Evolutionary conservation across 1,140 invertebrate species (phyloP).

Genomic region (Drosophila miranda): DNA sequence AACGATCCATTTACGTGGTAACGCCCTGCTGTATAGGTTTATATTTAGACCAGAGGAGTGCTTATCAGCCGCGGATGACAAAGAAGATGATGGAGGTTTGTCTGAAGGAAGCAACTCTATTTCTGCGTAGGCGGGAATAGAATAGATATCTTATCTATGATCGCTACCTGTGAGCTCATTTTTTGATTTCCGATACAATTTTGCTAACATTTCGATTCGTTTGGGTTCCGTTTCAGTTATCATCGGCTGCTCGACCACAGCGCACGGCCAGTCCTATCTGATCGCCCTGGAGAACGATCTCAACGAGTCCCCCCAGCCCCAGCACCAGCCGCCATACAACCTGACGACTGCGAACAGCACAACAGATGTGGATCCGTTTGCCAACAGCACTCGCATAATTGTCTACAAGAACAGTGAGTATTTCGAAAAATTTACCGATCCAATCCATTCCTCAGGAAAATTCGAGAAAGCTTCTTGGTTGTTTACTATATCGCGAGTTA

Average conservation of each 20-base stretch:
- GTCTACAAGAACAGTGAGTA: slow-evolving; percentile 72
- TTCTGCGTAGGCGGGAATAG: slow-evolving; percentile 1
- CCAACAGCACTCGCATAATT: slow-evolving; percentile 63
- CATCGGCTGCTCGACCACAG: slow-evolving; percentile 49
- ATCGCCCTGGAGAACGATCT: slow-evolving; percentile 72
- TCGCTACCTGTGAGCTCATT: slow-evolving; percentile 39
- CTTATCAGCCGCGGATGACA: slow-evolving; percentile 24
- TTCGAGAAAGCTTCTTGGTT: neutral
- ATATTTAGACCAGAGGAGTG: slow-evolving; percentile 16
- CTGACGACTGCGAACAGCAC: slow-evolving; percentile 44
- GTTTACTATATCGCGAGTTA: no score
- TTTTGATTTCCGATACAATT: slow-evolving; percentile 39
- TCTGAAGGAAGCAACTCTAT: slow-evolving; percentile 4
- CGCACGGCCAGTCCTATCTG: slow-evolving; percentile 67
- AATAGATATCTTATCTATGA: slow-evolving; percentile 28
- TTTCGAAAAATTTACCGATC: neutral
- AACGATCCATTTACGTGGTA: slow-evolving; percentile 38
- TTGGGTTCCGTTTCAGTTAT: slow-evolving; percentile 68
- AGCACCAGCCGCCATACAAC: slow-evolving; percentile 46
- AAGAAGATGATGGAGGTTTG: slow-evolving; percentile 4
- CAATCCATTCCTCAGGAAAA: neutral
- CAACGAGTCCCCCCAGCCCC: slow-evolving; percentile 25
- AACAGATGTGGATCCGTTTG: slow-evolving; percentile 38
- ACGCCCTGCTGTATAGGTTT: slow-evolving; percentile 19
- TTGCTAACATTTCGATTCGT: slow-evolving; percentile 22